phyloP scores from a whole-genome alignment of 2,113 vertebrate genomes.

The Zosterops pallidus region DNA sequence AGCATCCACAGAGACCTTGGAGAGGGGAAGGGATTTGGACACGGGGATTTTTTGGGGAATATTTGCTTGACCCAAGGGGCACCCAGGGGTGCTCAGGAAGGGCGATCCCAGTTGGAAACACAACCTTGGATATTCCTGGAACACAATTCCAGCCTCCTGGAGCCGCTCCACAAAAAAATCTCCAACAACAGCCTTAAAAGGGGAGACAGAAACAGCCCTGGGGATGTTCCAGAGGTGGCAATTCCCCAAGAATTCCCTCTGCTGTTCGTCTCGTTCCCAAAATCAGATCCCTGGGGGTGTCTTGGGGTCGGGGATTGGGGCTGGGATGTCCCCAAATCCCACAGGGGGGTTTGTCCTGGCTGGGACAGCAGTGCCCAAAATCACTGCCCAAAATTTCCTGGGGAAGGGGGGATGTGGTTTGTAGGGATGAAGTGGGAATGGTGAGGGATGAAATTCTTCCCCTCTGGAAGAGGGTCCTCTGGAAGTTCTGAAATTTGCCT shows the following conservation, averaged over 20 bases:
- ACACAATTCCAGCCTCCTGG: background rate
- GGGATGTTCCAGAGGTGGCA: background rate
- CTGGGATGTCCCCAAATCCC: rapidly evolving
- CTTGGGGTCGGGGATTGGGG: rapidly evolving
- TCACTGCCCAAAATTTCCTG: background rate
- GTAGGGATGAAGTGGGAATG: background rate
- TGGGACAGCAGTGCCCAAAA: background rate
- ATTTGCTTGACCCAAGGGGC: rapidly evolving
- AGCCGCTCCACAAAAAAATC: background rate
- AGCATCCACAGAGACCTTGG: background rate
- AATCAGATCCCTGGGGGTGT: background rate
- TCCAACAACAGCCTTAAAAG: background rate
- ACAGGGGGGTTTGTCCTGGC: background rate
- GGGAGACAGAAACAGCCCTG: background rate
- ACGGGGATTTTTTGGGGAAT: background rate
- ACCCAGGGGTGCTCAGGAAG: background rate
- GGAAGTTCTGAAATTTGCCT: too few species aligned
- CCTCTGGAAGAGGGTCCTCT: background rate
- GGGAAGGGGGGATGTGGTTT: background rate
- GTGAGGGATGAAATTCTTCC: background rate
- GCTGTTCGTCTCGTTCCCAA: background rate
- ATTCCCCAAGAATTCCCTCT: background rate
- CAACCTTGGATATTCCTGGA: background rate
- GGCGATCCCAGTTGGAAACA: rapidly evolving
- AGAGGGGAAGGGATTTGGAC: background rate